Evolutionary conservation across 1,140 invertebrate species (phyloP).

Genomic region (Phortica variegata): DNA sequence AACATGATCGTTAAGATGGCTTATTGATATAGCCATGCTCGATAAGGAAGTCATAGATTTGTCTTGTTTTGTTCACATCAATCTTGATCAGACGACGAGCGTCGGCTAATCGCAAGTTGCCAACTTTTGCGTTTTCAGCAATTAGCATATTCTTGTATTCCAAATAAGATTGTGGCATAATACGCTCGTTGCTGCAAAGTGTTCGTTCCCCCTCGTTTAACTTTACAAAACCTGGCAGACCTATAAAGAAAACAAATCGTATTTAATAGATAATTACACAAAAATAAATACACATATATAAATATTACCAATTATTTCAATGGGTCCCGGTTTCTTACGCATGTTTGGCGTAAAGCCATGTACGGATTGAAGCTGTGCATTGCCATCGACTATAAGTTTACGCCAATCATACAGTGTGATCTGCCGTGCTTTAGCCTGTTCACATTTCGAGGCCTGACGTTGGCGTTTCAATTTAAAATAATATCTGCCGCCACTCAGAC

Average conservation of each 20-base stretch:
- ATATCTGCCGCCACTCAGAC: conserved; percentile 65
- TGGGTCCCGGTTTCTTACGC: conserved; percentile 58
- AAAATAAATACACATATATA: too few relatives aligned
- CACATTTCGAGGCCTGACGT: conserved; percentile 57
- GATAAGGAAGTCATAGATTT: conserved; percentile 82
- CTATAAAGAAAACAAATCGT: conserved; percentile 58
- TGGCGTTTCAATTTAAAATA: conserved; percentile 68
- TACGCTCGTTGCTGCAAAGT: conserved; percentile 72
- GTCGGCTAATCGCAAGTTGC: conserved; percentile 72
- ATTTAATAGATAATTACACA: neutral
- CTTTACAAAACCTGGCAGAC: conserved; percentile 77
- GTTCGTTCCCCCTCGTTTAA: conserved; percentile 72
- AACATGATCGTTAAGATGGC: conserved; percentile 27
- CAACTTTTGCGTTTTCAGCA: conserved; percentile 72
- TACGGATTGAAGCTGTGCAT: conserved; percentile 40
- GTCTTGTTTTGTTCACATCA: conserved; percentile 91
- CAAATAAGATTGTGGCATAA: conserved; percentile 76
- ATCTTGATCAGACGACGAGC: conserved; percentile 84
- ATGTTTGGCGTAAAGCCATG: conserved; percentile 25
- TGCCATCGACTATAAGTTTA: conserved; percentile 42
- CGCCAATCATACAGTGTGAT: conserved; percentile 55
- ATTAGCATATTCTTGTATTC: conserved; percentile 75
- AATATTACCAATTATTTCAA: conserved; percentile 62
- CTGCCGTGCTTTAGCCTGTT: conserved; percentile 56
- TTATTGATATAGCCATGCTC: conserved; percentile 70